Base-by-base conservation (phyloP, 2,888 invertebrate species). In the Drosophila flavopinicola region DNA sequence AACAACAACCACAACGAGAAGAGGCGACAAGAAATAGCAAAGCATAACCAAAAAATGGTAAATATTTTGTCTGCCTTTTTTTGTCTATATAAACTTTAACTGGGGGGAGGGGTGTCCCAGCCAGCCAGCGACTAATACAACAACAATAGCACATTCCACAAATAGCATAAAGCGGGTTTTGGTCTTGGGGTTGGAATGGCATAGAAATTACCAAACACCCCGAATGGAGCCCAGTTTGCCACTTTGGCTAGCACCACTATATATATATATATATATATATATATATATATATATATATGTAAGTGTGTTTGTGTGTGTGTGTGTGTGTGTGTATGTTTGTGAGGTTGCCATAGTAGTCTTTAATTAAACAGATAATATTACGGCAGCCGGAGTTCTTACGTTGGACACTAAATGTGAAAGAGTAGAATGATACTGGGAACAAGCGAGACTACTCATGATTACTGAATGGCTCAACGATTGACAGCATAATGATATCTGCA, bases 321-420 rank as follows among this genome's bases (percentile, higher is more conserved):
- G 45, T 30, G 17, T 13, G 20, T 20, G 11, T 24, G 29, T 37
- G 24, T 20, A n/a, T 20, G 20, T 32, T 10, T 48, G 7, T 9
- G 24, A n/a, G 45, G 23, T 65, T 80, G 69, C 49, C 73, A 69
- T 57, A 56, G 60, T 37, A 39, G 48, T 58, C 66, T 64, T 68
- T 84, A 84, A 78, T 80, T 84, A 80, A 78, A 66, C 57, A 45
- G 25, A 69, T 68, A 58, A 56, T 66, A 68, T 63, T 54, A 54
- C 41, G 39, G 23, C 20, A 20, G n/a, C 24, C 11, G 25, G 3
- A 29, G 35, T 23, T 58, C 27, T 20, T 37, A 30, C 41, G 7
- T 25, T 6, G 44, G 20, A 11, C 42, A 35, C 17, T 51, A 35
- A 39, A 27, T 37, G 23, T 6, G 30, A 38, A 29, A 10, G 25